Evolutionary conservation across 2,888 invertebrate species (phyloP), one percentile per base, ranked within the genome.

Genomic region (Drosophila testacea): DNA sequence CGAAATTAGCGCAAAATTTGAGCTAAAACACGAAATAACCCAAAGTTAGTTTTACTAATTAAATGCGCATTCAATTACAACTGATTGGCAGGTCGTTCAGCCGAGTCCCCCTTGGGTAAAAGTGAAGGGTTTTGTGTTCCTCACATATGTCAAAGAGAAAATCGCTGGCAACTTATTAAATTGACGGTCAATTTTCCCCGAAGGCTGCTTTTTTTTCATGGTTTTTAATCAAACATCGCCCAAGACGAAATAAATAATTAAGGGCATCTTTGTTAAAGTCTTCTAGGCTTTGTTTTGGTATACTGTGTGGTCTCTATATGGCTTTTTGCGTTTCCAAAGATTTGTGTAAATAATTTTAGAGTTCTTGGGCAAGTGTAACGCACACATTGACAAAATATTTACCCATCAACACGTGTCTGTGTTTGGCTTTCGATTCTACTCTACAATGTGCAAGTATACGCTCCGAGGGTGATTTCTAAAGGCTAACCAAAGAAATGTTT

Each of bases 11-110:
- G 62, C 34, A 28, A 61, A 69, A 60, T 63, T 71, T 61, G 48
- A 47, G 65, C 56, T 48, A 32, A 66, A 70, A 62, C 67, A 61
- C 41, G 47, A 67, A 72, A 67, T 73, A 70, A 57, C 67, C 62
- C 73, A 74, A 70, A 77, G 70, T 77, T 74, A 69, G 74, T 81
- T 77, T 71, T 66, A 71, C 73, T 79, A 81, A 82, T 83, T 82
- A 79, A 83, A 73, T 61, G 65, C 32, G 67, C 63, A 66, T 83
- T 81, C 51, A 82, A 81, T 82, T 79, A 79, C 44, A 69, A 27
- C 47, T 64, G 59, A 77, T 75, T 76, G 71, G 60, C 68, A 72
- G 59, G 11, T 39, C 47, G 55, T 16, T 36, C 62, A 13, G 9
- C 54, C 38, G 36, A 32, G 38, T 38, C 7, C n/a, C 13, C n/a